These are phyloP conservation scores for Elaphurus davidianus DNA, from an alignment of 2,113 vertebrate genomes.

Conservation along the genomic window DNA sequence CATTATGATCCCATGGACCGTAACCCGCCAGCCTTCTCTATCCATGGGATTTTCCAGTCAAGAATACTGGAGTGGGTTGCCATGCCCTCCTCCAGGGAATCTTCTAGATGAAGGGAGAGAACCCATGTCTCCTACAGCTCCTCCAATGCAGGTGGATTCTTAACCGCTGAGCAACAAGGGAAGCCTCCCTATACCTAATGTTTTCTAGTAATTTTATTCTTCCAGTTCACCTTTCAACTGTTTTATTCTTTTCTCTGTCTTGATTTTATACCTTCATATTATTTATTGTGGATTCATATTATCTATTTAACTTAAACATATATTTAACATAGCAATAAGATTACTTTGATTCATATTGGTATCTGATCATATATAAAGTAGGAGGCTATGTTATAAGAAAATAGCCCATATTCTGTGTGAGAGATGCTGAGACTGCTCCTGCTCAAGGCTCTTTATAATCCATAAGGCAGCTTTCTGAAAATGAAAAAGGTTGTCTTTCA, in stretches of 20 bases:
- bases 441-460: background rate
- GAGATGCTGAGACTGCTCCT: background rate
- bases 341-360: background rate
- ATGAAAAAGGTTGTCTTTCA: background rate
- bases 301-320: background rate
- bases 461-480: background rate
- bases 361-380: background rate
- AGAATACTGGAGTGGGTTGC: background rate
- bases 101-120: background rate
- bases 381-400: background rate
- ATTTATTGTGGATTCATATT: background rate
- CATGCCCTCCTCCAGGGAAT: background rate
- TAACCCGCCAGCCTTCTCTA: background rate
- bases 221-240: background rate
- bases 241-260: background rate
- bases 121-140: background rate
- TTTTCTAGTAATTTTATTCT: background rate
- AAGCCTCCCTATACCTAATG: background rate
- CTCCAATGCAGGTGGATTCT: background rate
- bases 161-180: background rate
- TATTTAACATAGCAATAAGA: background rate
- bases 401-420: background rate
- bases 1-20: background rate
- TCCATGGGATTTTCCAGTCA: background rate
- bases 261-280: background rate